Evolutionary conservation across 2,888 invertebrate species (phyloP).

Genomic region (Acanthosoma haemorrhoidale): DNA sequence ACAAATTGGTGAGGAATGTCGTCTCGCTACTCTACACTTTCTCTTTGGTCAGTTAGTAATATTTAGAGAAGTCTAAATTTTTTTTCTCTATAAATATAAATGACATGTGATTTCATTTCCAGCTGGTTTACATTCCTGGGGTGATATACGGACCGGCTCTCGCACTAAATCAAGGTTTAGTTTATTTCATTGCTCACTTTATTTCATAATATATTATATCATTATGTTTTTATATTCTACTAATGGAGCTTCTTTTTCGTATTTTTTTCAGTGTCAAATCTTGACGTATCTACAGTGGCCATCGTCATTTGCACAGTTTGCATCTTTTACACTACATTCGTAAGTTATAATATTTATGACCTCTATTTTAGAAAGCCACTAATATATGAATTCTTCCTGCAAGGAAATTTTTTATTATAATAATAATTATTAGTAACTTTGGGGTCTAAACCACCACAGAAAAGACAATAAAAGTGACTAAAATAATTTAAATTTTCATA

Average conservation of each 20-base stretch:
- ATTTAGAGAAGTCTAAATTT: constrained; percentile 42
- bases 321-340: constrained; percentile 69
- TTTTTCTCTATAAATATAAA: constrained; percentile 13
- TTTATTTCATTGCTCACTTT: background rate
- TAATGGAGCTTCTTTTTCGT: too few species aligned
- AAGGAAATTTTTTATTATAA: too few species aligned
- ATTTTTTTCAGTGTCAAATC: background rate
- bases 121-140: constrained; percentile 66
- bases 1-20: constrained; percentile 39
- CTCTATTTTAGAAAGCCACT: too few species aligned
- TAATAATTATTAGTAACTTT: too few species aligned
- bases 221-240: background rate
- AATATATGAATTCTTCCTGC: too few species aligned
- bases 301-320: constrained; percentile 51
- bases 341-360: constrained; percentile 46
- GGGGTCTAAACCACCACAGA: too few species aligned
- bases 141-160: constrained; percentile 83
- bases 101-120: background rate
- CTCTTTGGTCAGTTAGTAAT: constrained; percentile 32
- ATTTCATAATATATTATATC: background rate
- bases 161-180: constrained; percentile 70
- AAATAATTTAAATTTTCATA: too few species aligned
- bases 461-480: too few species aligned
- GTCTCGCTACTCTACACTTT: constrained; percentile 39
- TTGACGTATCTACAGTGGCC: constrained; percentile 49